Base-by-base conservation (phyloP, 2,888 invertebrate genomes). In the Tanypteryx hageni region DNA sequence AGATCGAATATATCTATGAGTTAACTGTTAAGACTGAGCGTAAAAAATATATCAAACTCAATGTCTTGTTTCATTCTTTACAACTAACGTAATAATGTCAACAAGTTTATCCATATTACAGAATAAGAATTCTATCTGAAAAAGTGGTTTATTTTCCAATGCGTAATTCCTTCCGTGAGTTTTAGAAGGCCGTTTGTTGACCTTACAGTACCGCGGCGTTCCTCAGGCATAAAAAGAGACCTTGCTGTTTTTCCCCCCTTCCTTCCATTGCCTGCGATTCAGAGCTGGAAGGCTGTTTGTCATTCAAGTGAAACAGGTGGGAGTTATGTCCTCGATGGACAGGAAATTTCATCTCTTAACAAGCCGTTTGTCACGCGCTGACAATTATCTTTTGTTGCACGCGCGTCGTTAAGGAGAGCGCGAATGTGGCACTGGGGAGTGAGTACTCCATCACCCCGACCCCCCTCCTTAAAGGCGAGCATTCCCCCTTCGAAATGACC, bases 381-480 rank as follows among this genome's bases (percentile, higher is more conserved):
- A 68, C 89, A 64, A 89, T 89, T 61, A 64, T 68, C 89, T 89
- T 89, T 68, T 64, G 64, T 89, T 89, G 89, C 89, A 89, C 61
- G 59, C 59, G 59, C 27, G 59, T 89, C 89, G 64, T 89, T 89
- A 89, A 89, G 64, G 64, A 89, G 64, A 44, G 64, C 31, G 61
- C 61, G 89, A 44, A n/a, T 61, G 64, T 64, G 89, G 44, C 89
- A 64, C 44, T 16, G 44, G 83, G 27, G 76, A 76, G 76, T 76
- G 22, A 89, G 89, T 89, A 64, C 68, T 89, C 89, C 64, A 61
- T 89, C 64, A 89, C 89, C 64, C 89, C 89, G 64, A 27, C 76
- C 76, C 64, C 18, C 64, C 31, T 89, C 68, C 64, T 89, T 89
- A 89, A 89, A 83, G n/a, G 64, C 61, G 89, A 89, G 64, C 89